Percentiles rank a stretch among this genome's conserved stretches.
Evolutionary conservation across 2,113 vertebrate genomes (phyloP).

Genomic region (Paedocypris sp.): DNA sequence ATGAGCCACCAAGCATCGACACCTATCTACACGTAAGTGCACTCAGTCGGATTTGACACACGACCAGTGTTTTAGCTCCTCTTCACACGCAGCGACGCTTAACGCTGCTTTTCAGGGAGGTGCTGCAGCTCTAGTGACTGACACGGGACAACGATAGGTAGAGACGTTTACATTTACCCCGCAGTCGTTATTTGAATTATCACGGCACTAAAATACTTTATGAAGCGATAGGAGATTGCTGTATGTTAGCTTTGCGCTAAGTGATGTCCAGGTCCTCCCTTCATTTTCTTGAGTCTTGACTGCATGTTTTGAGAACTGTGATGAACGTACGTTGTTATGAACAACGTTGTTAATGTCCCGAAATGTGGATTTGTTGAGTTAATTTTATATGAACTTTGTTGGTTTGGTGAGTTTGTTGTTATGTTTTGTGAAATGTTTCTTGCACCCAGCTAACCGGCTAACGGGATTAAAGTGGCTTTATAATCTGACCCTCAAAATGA

Average conservation of each 20-base stretch:
- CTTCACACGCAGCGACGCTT: too few species aligned
- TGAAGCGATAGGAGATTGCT: background rate
- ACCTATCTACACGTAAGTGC: background rate
- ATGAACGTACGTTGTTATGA: background rate
- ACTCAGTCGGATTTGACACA: background rate
- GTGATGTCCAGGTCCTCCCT: background rate
- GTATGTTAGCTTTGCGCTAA: slow-evolving; percentile 4
- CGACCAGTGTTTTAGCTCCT: background rate
- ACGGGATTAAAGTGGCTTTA: background rate
- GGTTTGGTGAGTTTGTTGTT: background rate
- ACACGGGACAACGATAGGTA: background rate
- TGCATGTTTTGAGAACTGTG: background rate
- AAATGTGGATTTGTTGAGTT: background rate
- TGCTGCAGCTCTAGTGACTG: background rate
- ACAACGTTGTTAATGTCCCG: background rate
- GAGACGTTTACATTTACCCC: too few species aligned
- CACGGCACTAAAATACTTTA: background rate
- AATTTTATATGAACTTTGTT: background rate
- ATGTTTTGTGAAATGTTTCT: background rate
- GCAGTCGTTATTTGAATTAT: too few species aligned
- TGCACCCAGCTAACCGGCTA: background rate
- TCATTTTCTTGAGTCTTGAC: background rate
- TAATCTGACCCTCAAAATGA: background rate
- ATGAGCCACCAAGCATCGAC: too few species aligned
- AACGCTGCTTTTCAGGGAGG: background rate